Evolutionary conservation across 2,113 vertebrate genomes (phyloP), one percentile per base, ranked within the genome.

Genomic region (Chroicocephalus ridibundus): DNA sequence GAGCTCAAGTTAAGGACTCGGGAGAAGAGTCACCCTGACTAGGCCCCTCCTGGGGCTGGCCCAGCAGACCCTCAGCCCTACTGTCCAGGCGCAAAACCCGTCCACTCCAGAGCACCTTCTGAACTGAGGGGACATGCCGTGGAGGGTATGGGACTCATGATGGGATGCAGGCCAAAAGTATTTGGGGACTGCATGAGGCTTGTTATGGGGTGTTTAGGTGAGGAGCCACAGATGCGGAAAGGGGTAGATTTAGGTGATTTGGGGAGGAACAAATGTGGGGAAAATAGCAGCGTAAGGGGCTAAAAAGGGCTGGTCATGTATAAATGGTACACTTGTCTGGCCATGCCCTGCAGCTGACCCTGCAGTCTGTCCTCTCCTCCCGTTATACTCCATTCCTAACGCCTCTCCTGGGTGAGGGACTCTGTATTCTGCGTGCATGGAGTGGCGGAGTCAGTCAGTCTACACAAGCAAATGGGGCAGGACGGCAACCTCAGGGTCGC

Each of bases 111-210:
- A 64, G 13, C 57, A 51, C 16, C 38, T 58, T 70, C 16, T 79
- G 60, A 12, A 6, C 15, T 66, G 24, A 32, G 10, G 27, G 5
- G 7, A 2, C 4, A 1, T 82, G 32, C 15, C 1, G 1, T 4
- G 5, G 25, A 42, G 32, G 10, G 1, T 52, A 4, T 10, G 29
- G 60, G 20, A 19, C 20, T 9, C 15, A 4, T 24, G 22, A 4
- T 13, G 34, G 54, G 16, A 52, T 42, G n/a, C n/a, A 60, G n/a
- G 22, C 22, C 17, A 51, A 17, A 55, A 68, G 19, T 54, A 6
- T 76, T 47, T 72, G 6, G 4, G 44, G 40, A 10, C 20, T 79
- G 52, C 6, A 1, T 36, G 42, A 32, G 11, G 18, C n/a, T 42
- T 54, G 24, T 66, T 62, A 22, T 3, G 12, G 29, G 9, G 10